Percentiles rank a stretch among this genome's conserved stretches.
Evolutionary conservation across 2,797 vertebrate genomes (phyloP).

Genomic region (Neosilurus mollespiculum): DNA sequence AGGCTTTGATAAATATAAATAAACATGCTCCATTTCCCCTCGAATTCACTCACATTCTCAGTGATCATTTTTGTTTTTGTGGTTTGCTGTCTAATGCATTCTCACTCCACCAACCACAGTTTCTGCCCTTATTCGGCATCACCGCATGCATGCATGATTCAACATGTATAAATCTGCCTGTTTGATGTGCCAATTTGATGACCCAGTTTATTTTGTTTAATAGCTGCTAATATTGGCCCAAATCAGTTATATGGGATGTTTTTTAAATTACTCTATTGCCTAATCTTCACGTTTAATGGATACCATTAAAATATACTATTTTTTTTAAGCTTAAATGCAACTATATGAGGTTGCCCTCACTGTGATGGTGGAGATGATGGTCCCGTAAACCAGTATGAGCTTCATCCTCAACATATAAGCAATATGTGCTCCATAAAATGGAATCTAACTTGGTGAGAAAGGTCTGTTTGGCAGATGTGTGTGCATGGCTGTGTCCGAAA

Average conservation of each 20-base stretch:
- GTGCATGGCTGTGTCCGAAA: no score
- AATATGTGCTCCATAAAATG: neutral
- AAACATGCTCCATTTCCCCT: slow-evolving; percentile 8
- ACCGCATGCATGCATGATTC: slow-evolving; percentile 7
- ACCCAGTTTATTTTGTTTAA: slow-evolving; percentile 58
- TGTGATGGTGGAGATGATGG: neutral
- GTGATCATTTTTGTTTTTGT: slow-evolving; percentile 9
- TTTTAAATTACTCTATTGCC: neutral
- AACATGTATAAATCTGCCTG: slow-evolving; percentile 5
- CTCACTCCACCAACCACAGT: slow-evolving; percentile 20
- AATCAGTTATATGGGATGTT: slow-evolving; percentile 2
- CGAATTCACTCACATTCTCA: neutral
- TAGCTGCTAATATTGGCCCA: slow-evolving; percentile 66
- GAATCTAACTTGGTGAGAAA: neutral
- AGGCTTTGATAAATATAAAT: slow-evolving; percentile 24
- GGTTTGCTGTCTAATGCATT: slow-evolving; percentile 35
- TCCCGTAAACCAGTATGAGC: neutral
- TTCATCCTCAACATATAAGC: neutral
- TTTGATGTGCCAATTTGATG: neutral
- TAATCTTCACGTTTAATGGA: neutral
- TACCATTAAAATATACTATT: neutral
- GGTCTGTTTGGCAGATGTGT: neutral
- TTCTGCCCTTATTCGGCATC: neutral
- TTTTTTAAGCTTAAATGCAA: neutral
- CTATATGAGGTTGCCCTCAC: no score